Conservation (phyloP, 2,113 vertebrate genomes). For the Mus pahari region DNA sequence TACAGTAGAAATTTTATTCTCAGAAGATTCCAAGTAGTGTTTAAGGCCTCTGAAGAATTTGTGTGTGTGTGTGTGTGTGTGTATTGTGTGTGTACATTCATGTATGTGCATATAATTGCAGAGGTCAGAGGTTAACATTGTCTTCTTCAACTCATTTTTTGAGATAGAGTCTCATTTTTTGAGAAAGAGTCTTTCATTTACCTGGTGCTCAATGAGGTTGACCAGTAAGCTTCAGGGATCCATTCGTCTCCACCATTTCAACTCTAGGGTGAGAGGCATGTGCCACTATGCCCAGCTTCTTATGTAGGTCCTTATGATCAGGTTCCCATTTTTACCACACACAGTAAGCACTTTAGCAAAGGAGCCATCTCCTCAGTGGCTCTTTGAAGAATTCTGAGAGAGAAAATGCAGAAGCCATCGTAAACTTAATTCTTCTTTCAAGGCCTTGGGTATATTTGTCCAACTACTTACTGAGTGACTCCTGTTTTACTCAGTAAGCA, state of each 20-base stretch:
- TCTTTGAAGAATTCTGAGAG: constrained; percentile 49
- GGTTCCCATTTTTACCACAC: no score
- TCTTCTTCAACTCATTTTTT: background rate
- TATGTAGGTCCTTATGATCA: background rate
- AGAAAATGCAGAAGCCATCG: background rate
- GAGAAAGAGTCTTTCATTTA: background rate
- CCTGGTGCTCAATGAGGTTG: background rate
- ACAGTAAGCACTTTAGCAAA: background rate
- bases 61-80: background rate
- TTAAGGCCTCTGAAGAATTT: constrained; percentile 34
- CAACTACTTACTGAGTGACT: background rate
- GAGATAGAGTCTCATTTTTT: background rate
- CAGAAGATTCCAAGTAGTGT: constrained; percentile 28
- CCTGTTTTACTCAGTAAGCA: background rate
- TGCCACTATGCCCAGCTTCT: background rate
- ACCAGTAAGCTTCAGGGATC: no score
- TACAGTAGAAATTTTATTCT: constrained; percentile 55
- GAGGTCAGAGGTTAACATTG: background rate
- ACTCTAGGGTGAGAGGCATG: background rate
- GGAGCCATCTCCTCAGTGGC: background rate
- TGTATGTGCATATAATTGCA: background rate
- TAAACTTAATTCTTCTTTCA: background rate
- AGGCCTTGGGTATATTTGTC: background rate
- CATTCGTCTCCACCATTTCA: background rate
- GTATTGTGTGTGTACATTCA: background rate